These are phyloP conservation scores for Aspidiotus rigidus DNA, from an alignment of 2,888 invertebrate genomes.

Conservation along the genomic window DNA sequence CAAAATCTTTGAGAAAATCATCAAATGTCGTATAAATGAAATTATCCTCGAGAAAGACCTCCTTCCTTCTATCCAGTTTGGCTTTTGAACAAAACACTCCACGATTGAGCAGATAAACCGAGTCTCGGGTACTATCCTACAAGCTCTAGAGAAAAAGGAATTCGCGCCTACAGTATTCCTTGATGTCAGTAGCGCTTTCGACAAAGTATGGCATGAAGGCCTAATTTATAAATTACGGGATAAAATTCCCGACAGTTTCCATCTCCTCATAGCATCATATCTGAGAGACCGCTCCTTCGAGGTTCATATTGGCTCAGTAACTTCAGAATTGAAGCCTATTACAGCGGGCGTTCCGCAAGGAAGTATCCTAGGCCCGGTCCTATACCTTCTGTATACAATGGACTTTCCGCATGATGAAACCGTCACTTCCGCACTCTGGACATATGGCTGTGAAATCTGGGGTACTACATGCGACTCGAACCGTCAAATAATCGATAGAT, in stretches of 20 bases:
- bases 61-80: slow-evolving; percentile 6
- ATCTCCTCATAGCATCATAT: not conserved
- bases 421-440: slow-evolving; percentile 1
- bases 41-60: not conserved
- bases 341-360: slow-evolving; percentile 3
- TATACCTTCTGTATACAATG: not conserved
- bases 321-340: no score
- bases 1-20: slow-evolving; percentile 6
- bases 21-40: not conserved
- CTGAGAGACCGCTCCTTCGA: not conserved
- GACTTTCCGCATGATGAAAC: slow-evolving; percentile 1
- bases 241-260: not conserved
- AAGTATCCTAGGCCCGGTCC: not conserved
- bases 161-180: not conserved
- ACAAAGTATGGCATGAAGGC: not conserved
- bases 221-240: not conserved
- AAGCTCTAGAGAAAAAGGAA: not conserved
- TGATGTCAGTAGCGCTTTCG: not conserved
- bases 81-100: slow-evolving; percentile 1
- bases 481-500: no score
- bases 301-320: no score
- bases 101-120: not conserved
- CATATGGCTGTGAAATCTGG: no score
- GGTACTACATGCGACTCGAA: no score
- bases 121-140: not conserved